Evolutionary conservation across 1,140 invertebrate genomes (phyloP), one percentile per base, ranked within the genome.

Genomic region (Hydropsyche tenuis): DNA sequence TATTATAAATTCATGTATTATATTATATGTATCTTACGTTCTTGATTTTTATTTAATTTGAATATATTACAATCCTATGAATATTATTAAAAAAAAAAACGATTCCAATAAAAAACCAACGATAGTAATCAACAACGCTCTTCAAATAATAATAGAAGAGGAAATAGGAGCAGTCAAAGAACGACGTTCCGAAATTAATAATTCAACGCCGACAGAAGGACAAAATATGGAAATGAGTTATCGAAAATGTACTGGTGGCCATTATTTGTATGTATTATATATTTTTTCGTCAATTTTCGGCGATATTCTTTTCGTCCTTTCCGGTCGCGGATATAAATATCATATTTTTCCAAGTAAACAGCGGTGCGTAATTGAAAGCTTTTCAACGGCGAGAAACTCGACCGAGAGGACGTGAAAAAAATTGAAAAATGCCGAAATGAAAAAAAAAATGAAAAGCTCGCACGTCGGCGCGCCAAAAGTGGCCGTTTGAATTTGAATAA

Each of bases 401-500:
- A 4, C 9, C 9, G 45, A 48, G 14, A 48, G 14, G 14, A 48
- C 3, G 45, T 3, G 45, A 48, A 48, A 48, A 48, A 16, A 37
- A n/a, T n/a, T 14, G 45, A 16, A 48, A 37, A 4, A 37, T 4
- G 14, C 16, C 4, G 45, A 48, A 23, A 60, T 25, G 25, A 25
- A 60, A 60, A 12, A 22, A 1, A 22, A 56, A 27, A 9, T 2
- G 22, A 60, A 60, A 60, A 60, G 22, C 56, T 60, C 22, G 56
- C 56, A 60, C 56, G 56, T 60, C 56, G 20, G 25, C 56, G 56
- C 56, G 56, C 56, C 56, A 60, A 60, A 60, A 60, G 56, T 60
- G 56, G 56, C 56, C 56, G 56, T 60, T 60, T 60, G 56, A 18
- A 60, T 60, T 60, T 60, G 56, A 60, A 60, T 60, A 60, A 60